Conservation (phyloP, 2,113 vertebrate species). For the Nestor notabilis region DNA sequence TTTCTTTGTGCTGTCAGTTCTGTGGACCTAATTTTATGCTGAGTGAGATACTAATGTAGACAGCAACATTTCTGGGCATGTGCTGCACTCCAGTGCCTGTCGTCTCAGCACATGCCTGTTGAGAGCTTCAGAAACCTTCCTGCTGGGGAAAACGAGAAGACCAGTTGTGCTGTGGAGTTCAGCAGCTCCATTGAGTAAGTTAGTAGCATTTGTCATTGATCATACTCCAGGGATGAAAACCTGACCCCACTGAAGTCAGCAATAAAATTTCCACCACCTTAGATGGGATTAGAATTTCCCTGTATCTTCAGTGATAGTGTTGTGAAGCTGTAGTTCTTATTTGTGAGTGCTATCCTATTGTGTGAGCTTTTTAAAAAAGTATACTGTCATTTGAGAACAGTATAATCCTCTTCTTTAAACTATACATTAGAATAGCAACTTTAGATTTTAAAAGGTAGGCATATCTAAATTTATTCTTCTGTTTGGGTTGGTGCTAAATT, state of each 20-base stretch:
- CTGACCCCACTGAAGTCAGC: neutral
- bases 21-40: neutral
- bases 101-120: rapidly evolving
- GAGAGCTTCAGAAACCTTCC: neutral
- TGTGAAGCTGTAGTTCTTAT: neutral
- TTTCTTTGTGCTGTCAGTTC: constrained; percentile 31
- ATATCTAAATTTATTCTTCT: neutral
- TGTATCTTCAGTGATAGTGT: neutral
- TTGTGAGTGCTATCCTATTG: neutral
- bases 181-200: neutral
- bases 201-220: neutral
- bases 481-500: neutral
- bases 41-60: neutral
- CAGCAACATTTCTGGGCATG: neutral
- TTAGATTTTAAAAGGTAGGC: neutral
- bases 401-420: neutral
- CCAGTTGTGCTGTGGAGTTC: rapidly evolving
- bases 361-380: neutral
- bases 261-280: neutral
- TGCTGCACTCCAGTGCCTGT: neutral
- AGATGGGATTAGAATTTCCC: neutral
- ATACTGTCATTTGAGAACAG: neutral
- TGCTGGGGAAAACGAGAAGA: neutral
- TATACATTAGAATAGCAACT: neutral
- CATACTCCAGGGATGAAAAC: neutral